A percentile compares a stretch with the other conserved stretches of the same genome.
These are phyloP conservation scores for Chunga burmeisteri DNA, from an alignment of 2,113 vertebrate genomes.

Conservation along the genomic window DNA sequence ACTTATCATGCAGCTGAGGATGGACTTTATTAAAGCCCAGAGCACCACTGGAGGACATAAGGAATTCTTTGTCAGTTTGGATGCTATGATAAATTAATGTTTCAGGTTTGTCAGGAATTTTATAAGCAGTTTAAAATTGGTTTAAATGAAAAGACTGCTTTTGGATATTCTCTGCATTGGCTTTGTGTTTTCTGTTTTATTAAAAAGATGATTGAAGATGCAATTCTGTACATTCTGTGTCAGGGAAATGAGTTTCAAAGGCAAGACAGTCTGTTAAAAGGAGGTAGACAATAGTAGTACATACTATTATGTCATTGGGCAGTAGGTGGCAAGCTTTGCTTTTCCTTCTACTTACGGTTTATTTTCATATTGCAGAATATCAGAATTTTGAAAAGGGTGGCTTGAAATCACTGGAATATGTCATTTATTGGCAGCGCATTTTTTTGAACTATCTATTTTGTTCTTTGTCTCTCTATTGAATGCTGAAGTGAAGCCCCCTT, in stretches of 20 bases:
- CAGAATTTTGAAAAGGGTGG: conserved; percentile 58
- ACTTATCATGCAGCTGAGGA: background rate
- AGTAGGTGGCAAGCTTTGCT: conserved; percentile 84
- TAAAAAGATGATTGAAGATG: background rate
- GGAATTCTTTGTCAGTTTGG: conserved; percentile 33
- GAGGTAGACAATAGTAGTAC: background rate
- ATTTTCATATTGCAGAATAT: conserved; percentile 43
- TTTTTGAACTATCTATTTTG: conserved; percentile 30
- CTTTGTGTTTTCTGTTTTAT: background rate
- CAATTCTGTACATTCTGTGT: background rate
- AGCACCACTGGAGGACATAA: conserved; percentile 22
- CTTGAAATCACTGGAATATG: conserved; percentile 65
- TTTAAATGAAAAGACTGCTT: background rate
- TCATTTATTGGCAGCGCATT: conserved; percentile 59
- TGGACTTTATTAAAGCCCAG: background rate
- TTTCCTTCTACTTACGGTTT: conserved; percentile 64
- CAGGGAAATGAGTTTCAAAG: background rate
- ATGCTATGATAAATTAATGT: conserved; percentile 7
- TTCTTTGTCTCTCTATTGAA: conserved; percentile 43
- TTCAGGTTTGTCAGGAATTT: conserved; percentile 5
- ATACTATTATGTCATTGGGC: conserved; percentile 71
- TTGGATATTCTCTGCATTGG: background rate
- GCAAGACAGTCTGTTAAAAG: background rate
- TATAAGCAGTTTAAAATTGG: background rate
- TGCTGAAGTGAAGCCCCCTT: background rate